phyloP scores from a whole-genome alignment of 2,113 vertebrate genomes.

The Brienomyrus longianalis region DNA sequence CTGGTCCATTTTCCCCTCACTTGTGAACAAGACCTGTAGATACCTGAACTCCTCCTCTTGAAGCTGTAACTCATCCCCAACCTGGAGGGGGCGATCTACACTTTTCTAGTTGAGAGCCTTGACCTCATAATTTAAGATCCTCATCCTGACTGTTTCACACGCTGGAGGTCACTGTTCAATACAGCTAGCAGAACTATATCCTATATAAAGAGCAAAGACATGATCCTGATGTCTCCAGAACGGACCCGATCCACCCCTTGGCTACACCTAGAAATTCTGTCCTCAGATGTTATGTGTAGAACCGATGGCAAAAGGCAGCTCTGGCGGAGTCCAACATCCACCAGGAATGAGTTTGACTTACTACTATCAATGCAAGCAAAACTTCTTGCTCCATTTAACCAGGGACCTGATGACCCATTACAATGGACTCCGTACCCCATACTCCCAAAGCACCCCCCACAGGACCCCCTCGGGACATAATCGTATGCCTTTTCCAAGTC shows the following conservation, averaged over 20 bases:
- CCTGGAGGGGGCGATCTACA: not conserved
- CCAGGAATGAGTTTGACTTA: not conserved
- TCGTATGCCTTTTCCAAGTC: not conserved
- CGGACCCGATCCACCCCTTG: not conserved
- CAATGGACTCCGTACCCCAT: not conserved
- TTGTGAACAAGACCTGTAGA: not conserved
- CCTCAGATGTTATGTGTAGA: not conserved
- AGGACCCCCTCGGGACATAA: not conserved
- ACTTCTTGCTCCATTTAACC: not conserved
- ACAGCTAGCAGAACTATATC: not conserved
- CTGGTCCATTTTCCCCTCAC: not conserved
- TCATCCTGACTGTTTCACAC: not conserved
- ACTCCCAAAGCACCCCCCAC: not conserved
- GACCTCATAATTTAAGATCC: not conserved
- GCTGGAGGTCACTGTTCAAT: not conserved
- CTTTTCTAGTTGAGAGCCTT: not conserved
- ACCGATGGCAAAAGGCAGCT: not conserved
- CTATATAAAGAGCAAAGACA: not conserved
- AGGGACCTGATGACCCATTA: not conserved
- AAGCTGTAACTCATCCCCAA: not conserved
- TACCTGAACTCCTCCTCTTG: not conserved
- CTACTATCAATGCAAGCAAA: not conserved
- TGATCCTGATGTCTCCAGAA: not conserved
- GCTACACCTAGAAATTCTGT: not conserved
- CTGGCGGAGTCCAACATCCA: not conserved